These are phyloP conservation scores for Saccopteryx bilineata DNA, from an alignment of 2,113 vertebrate species.

Conservation along the genomic window DNA sequence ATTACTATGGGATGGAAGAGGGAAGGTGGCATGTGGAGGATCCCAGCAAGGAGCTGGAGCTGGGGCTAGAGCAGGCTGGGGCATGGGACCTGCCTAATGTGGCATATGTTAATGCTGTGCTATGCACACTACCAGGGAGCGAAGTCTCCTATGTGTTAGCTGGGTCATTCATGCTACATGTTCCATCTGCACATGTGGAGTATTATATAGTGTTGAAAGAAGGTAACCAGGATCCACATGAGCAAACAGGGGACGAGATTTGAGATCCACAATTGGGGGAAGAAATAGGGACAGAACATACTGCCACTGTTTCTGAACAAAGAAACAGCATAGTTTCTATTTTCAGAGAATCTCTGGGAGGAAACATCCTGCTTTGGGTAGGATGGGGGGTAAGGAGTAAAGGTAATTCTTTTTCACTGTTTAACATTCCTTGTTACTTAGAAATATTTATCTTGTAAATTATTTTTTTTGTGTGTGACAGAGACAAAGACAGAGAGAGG, in stretches of 20 bases:
- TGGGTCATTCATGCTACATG: not conserved
- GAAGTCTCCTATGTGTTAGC: not conserved
- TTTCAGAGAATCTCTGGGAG: not conserved
- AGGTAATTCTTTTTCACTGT: not conserved
- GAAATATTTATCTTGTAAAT: not conserved
- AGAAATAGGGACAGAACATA: not conserved
- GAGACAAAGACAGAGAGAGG: too few species aligned
- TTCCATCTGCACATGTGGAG: not conserved
- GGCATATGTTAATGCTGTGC: not conserved
- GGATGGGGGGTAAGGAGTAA: not conserved
- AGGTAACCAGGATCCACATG: fast-evolving
- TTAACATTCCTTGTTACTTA: not conserved
- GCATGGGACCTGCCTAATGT: not conserved
- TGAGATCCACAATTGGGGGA: not conserved
- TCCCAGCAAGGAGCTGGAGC: not conserved
- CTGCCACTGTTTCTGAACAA: conserved; percentile 1
- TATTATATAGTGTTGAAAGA: not conserved
- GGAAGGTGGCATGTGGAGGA: not conserved
- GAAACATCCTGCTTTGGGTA: not conserved
- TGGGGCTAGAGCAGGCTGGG: not conserved
- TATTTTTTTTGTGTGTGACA: too few species aligned
- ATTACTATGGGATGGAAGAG: not conserved
- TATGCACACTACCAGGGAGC: not conserved
- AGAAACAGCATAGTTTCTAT: not conserved
- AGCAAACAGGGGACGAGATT: not conserved